Base-by-base conservation (phyloP, 2,797 vertebrate genomes). In the Enoplosus armatus region DNA sequence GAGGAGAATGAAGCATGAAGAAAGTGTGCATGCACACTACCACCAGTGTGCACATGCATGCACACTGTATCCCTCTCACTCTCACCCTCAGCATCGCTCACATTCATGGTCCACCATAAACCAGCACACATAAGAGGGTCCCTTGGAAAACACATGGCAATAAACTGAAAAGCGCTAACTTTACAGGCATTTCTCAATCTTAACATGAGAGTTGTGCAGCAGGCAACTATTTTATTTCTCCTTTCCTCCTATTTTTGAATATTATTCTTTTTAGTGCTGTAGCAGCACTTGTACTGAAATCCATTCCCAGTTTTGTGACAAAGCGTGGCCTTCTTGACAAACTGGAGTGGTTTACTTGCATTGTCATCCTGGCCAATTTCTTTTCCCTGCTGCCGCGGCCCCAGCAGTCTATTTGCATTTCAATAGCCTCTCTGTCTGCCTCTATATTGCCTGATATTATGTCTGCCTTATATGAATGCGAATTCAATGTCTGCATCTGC, bases 261-360 rank as follows among this genome's bases (percentile, higher is more conserved):
- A 94, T 92, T 92, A 92, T 90, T 93, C 86, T 92, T 93, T 94
- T 93, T 93, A 93, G 84, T 85, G 87, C 84, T 89, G 85, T 87
- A 91, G 92, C 91, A 91, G 92, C 93, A 94, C 93, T 94, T 94
- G 90, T 92, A 64, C 82, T 88, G 90, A 94, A 93, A 93, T 91
- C 88, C 89, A 92, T 92, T 93, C 92, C 88, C 89, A 91, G 92
- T 92, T 93, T 92, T 87, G 83, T 93, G 90, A 93, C 92, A 93
- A 94, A 95, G 93, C 91, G 77, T 88, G 91, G 93, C 92, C 94
- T 95, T 94, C 93, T 94, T 95, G 93, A 94, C 94, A 94, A 93
- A 94, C 92, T 95, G 90, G 93, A 95, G 94, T 95, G 94, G 92
- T 94, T 95, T 95, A 95, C 93, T 92, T 94, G 93, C 93, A 94